Percentiles rank a stretch among this genome's conserved stretches.
phyloP scores from a whole-genome alignment of 2,888 invertebrate genomes.

The Pseudococcus viburni region DNA sequence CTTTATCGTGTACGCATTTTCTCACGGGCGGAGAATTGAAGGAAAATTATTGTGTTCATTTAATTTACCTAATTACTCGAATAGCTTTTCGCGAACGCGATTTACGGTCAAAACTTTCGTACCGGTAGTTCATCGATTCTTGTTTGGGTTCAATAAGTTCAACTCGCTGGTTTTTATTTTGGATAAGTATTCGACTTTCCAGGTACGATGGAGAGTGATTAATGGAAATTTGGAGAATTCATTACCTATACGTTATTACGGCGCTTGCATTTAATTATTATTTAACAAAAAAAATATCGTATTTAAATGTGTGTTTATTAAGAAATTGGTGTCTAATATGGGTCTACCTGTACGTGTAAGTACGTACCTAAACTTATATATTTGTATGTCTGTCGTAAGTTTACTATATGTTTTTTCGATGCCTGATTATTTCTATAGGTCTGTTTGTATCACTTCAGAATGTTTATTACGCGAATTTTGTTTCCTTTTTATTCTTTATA shows the following conservation, averaged over 20 bases:
- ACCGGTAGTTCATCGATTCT: not conserved
- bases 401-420: conserved; percentile 17
- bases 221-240: not conserved
- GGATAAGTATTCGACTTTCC: not conserved
- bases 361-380: not conserved
- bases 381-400: not conserved
- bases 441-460: conserved; percentile 16
- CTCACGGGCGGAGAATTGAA: not conserved
- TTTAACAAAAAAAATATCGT: conserved; percentile 23
- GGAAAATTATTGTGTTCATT: conserved; percentile 17
- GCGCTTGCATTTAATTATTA: conserved; percentile 28
- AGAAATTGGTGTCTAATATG: conserved; percentile 4
- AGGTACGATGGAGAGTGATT: not conserved
- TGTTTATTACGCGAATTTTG: conserved; percentile 8
- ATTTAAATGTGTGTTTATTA: conserved; percentile 32
- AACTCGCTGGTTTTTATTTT: not conserved
- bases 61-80: conserved; percentile 18
- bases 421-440: not conserved
- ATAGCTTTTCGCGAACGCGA: conserved; percentile 11
- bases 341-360: not conserved
- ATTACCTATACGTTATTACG: not conserved
- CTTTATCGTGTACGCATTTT: not conserved
- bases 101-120: not conserved
- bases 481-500: conserved; percentile 38
- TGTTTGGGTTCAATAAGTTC: not conserved